Percentiles rank a stretch among this genome's conserved stretches.
phyloP scores from a whole-genome alignment of 2,888 invertebrate genomes.

The Drosophila phalerata region DNA sequence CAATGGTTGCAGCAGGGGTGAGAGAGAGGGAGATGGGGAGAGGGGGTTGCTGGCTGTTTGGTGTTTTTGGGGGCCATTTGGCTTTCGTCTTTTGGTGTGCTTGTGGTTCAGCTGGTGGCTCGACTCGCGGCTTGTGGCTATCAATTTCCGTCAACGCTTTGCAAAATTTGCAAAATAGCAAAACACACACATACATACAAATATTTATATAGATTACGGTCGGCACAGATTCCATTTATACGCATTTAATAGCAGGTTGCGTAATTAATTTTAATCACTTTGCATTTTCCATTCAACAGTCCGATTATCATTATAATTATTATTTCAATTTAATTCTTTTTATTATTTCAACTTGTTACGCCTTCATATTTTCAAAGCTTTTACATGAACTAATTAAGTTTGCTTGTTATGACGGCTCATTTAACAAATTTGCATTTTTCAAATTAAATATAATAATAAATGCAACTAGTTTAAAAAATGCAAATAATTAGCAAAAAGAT shows the following conservation, averaged over 20 bases:
- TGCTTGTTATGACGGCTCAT: constrained; percentile 47
- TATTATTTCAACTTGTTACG: constrained; percentile 32
- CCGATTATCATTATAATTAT: constrained; percentile 27
- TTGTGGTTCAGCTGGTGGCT: constrained; percentile 63
- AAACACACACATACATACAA: constrained; percentile 7
- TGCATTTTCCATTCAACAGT: constrained; percentile 19
- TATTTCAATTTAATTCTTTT: constrained; percentile 34
- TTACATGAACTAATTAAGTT: constrained; percentile 43
- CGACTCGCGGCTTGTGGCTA: constrained; percentile 56
- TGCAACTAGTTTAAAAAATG: constrained; percentile 12
- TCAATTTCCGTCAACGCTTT: constrained; percentile 54
- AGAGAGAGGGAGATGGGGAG: neutral
- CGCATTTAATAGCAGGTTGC: constrained; percentile 49
- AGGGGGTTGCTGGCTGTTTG: constrained; percentile 1
- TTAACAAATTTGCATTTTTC: constrained; percentile 26
- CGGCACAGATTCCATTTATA: constrained; percentile 44
- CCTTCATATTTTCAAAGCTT: constrained; percentile 16
- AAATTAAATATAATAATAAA: constrained; percentile 21
- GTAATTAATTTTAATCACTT: constrained; percentile 70
- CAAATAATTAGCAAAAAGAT: constrained; percentile 33
- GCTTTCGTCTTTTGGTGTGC: constrained; percentile 69
- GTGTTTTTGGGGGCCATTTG: constrained; percentile 38
- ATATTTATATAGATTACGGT: constrained; percentile 7
- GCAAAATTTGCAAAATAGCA: constrained; percentile 7
- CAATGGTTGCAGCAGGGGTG: neutral